Conservation (phyloP, 2,113 vertebrate species). For the Fregata magnificens region DNA sequence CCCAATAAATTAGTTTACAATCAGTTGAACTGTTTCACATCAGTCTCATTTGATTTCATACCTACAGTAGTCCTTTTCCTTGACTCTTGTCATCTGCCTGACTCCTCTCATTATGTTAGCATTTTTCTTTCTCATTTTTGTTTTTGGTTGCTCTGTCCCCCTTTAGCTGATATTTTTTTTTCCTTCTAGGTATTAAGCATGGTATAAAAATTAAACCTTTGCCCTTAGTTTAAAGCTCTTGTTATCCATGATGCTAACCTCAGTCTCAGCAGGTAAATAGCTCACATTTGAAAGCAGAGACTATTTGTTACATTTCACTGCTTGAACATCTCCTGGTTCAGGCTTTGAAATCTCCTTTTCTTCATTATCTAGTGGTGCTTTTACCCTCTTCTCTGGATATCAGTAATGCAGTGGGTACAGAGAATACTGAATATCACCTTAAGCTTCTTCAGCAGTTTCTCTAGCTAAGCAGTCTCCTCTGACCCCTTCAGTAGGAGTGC, state of each 20-base stretch:
- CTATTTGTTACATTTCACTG: neutral
- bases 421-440: neutral
- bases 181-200: neutral
- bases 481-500: neutral
- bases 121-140: neutral
- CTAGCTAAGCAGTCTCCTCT: neutral
- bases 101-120: neutral
- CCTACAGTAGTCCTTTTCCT: neutral
- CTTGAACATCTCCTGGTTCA: neutral
- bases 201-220: neutral
- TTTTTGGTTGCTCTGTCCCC: neutral
- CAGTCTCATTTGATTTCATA: neutral
- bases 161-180: neutral
- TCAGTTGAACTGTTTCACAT: neutral
- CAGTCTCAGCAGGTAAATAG: neutral
- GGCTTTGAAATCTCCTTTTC: neutral
- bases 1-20: no score
- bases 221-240: neutral
- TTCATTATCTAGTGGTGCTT: neutral
- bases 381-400: neutral
- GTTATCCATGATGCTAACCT: neutral
- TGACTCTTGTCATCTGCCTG: neutral
- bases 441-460: neutral
- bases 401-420: neutral
- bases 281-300: neutral